Conservation (phyloP, 2,888 invertebrate species). For the Drosophila borborema region DNA sequence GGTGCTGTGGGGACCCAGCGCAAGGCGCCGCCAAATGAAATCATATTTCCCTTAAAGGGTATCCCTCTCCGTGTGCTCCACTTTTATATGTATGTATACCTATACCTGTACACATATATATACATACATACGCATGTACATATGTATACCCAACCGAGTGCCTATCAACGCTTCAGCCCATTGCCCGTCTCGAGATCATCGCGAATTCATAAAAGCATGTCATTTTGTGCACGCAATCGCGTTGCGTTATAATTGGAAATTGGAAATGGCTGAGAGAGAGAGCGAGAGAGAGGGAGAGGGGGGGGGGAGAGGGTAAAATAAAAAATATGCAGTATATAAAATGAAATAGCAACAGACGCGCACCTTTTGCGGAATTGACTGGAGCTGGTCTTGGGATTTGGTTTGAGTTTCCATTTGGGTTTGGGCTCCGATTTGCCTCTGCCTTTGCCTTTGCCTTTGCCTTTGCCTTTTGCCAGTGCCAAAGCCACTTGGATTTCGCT, state of each 20-base stretch:
- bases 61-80: constrained; percentile 18
- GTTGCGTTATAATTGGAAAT: constrained; percentile 76
- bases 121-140: background rate
- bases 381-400: background rate
- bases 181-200: constrained; percentile 44
- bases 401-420: background rate
- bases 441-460: background rate
- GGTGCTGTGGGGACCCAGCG: constrained; percentile 39
- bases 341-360: constrained; percentile 17
- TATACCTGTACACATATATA: background rate
- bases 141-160: background rate
- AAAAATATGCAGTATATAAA: constrained; percentile 6
- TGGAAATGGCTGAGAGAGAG: constrained; percentile 63
- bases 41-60: constrained; percentile 68
- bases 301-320: background rate
- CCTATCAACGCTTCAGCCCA: constrained; percentile 7
- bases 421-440: too few species aligned
- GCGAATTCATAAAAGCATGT: constrained; percentile 76
- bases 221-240: constrained; percentile 78
- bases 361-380: constrained; percentile 23
- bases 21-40: constrained; percentile 59
- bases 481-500: background rate
- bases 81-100: background rate
- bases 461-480: background rate
- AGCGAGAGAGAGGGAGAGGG: background rate